phyloP scores from a whole-genome alignment of 2,797 vertebrate genomes.

The Gastrophryne carolinensis region DNA sequence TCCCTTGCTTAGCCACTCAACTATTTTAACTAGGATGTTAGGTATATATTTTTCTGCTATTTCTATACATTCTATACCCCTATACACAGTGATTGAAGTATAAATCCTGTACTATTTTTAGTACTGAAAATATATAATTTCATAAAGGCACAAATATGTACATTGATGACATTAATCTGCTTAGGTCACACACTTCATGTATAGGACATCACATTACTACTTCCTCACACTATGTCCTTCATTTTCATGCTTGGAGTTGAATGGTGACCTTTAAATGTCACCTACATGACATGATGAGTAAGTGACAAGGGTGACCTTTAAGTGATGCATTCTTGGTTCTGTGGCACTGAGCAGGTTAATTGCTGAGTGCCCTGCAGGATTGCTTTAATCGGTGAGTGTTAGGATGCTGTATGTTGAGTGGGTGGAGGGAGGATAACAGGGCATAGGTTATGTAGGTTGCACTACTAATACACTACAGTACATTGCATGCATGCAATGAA shows the following conservation, averaged over 20 bases:
- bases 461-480: background rate
- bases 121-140: background rate
- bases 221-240: slow-evolving; percentile 31
- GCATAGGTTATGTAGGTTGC: background rate
- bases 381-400: background rate
- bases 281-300: slow-evolving; percentile 32
- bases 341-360: slow-evolving; percentile 19
- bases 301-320: slow-evolving; percentile 48
- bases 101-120: too few relatives aligned
- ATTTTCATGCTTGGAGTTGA: slow-evolving; percentile 36
- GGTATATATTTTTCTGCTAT: too few relatives aligned
- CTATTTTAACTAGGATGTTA: too few relatives aligned
- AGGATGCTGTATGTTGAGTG: background rate
- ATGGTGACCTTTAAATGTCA: slow-evolving; percentile 50
- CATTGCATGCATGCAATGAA: background rate
- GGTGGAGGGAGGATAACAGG: background rate
- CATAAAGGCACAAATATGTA: background rate
- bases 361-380: slow-evolving; percentile 2
- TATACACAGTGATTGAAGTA: too few relatives aligned
- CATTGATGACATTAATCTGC: background rate
- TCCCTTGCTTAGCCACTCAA: too few relatives aligned
- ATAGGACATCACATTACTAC: slow-evolving; percentile 17
- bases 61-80: too few relatives aligned
- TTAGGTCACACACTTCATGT: background rate
- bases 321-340: background rate